phyloP scores from a whole-genome alignment of 2,797 vertebrate genomes.

The Lates japonicus region DNA sequence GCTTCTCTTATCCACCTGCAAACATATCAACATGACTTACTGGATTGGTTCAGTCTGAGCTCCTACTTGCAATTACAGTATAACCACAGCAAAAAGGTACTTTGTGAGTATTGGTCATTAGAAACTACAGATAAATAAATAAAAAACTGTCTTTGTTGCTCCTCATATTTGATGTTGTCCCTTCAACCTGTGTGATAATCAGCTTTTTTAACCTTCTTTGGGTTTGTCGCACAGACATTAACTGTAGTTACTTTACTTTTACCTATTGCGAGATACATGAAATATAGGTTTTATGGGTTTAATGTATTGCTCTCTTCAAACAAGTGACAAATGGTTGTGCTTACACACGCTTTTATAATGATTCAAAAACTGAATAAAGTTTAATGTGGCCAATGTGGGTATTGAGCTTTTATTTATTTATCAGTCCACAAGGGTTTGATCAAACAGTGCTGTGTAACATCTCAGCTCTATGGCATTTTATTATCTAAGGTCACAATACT shows the following conservation, averaged over 20 bases:
- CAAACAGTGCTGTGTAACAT: neutral
- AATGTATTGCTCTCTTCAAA: neutral
- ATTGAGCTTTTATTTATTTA: neutral
- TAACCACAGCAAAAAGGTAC: slow-evolving; percentile 17
- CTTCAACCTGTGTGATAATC: neutral
- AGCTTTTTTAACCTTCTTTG: neutral
- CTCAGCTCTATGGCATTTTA: neutral
- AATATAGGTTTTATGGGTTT: neutral
- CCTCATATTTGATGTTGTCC: neutral
- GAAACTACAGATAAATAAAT: slow-evolving; percentile 10
- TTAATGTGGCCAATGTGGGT: neutral
- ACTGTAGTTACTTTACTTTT: neutral
- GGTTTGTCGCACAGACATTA: neutral
- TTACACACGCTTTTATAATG: neutral
- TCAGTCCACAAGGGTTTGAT: neutral
- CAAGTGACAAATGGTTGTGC: neutral
- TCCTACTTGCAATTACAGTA: slow-evolving; percentile 19
- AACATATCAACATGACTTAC: slow-evolving; percentile 54
- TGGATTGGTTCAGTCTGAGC: slow-evolving; percentile 23
- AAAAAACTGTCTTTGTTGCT: too few relatives aligned
- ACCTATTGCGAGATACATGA: neutral
- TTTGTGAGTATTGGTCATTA: slow-evolving; percentile 8
- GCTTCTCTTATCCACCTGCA: slow-evolving; percentile 20
- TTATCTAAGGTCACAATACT: too few relatives aligned
- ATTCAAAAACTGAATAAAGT: neutral